Evolutionary conservation across 2,113 vertebrate genomes (phyloP), one percentile per base, ranked within the genome.

Genomic region (Oncorhynchus tshawytscha): DNA sequence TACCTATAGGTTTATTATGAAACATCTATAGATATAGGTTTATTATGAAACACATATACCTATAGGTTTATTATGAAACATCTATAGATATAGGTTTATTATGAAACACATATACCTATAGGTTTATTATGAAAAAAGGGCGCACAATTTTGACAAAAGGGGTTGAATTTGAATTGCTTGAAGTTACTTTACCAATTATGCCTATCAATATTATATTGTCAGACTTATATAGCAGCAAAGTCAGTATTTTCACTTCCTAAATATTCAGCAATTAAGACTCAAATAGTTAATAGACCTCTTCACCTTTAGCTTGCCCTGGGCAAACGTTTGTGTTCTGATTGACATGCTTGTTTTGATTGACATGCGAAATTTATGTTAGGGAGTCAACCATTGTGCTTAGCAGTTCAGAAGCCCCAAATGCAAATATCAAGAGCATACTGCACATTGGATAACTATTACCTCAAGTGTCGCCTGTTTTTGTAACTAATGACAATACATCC

Each of bases 281-380:
- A 88, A 95, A 92, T 91, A 91, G 90, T 93, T 94, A 93, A 94
- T 94, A 94, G 94, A 92, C 91, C 93, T 90, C 93, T 94, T 94
- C 92, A 94, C 92, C 93, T 93, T 91, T 82, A 77, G 90, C 85
- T 88, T 90, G 86, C 85, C 88, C 90, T 79, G 82, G 86, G 90
- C 88, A 87, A 86, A 86, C 87, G 78, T 89, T 92, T 89, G 79
- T 82, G 86, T 87, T 90, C 4, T 31, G 29, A 31, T 31, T 31
- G 29, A 31, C 79, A 71, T 82, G 85, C 88, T 85, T 82, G 72
- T 65, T 25, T 81, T 94, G 94, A 95, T 91, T 94, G 95, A 91
- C 94, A 67, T 82, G 82, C 84, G 80, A 83, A 90, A 92, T 91
- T 86, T 90, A 81, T 76, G 85, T 85, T 77, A 71, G 82, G 81